These are phyloP conservation scores for Sparidentex hasta DNA, from an alignment of 2,797 vertebrate genomes.

Conservation along the genomic window DNA sequence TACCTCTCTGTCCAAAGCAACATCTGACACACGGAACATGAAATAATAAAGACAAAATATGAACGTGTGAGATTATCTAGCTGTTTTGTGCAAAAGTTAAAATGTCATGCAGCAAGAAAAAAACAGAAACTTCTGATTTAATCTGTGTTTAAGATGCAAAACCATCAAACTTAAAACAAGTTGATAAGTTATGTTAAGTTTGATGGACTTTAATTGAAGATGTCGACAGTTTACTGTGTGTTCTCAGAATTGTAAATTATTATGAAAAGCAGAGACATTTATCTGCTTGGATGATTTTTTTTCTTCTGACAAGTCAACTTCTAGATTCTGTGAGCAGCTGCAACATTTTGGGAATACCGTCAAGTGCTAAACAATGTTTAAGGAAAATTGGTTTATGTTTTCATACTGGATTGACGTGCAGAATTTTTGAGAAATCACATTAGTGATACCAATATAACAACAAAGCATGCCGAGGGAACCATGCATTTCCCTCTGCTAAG, in stretches of 20 bases:
- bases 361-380: neutral
- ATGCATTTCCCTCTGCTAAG: neutral
- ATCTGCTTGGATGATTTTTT: neutral
- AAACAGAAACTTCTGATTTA: neutral
- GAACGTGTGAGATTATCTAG: neutral
- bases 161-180: too few relatives aligned
- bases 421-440: neutral
- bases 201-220: neutral
- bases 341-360: neutral
- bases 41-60: neutral
- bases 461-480: neutral
- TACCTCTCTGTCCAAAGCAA: constrained; percentile 92
- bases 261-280: neutral
- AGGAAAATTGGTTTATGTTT: neutral
- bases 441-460: neutral
- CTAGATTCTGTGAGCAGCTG: neutral
- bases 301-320: neutral
- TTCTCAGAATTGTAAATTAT: neutral
- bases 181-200: neutral
- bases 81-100: neutral
- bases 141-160: neutral
- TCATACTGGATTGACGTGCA: neutral
- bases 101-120: neutral
- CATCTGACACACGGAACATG: constrained; percentile 83
- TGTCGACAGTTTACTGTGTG: neutral